A percentile compares a stretch with the other conserved stretches of the same genome.
These are phyloP conservation scores for Calephelis nemesis DNA, from an alignment of 1,140 invertebrate genomes.

Conservation along the genomic window DNA sequence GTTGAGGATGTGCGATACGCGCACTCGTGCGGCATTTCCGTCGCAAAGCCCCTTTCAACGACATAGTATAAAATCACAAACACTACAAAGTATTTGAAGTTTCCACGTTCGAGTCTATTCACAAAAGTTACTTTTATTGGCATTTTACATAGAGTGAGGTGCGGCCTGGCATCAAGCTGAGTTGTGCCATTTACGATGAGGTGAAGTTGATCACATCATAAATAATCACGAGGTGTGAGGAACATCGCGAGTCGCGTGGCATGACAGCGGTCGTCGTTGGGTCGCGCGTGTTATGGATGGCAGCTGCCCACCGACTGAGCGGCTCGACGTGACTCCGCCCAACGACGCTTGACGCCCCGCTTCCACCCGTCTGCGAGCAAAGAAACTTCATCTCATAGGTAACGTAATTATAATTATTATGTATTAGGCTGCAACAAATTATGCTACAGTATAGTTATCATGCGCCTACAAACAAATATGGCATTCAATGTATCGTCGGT, in stretches of 20 bases:
- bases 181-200: conserved; percentile 70
- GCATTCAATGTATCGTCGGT: too few species aligned
- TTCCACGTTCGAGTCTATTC: conserved; percentile 65
- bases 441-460: not conserved
- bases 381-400: conserved; percentile 71
- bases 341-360: conserved; percentile 55
- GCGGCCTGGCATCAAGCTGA: conserved; percentile 54
- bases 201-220: conserved; percentile 66
- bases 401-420: conserved; percentile 47
- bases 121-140: conserved; percentile 67
- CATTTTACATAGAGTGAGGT: conserved; percentile 64
- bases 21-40: conserved; percentile 73
- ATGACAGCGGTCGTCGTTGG: conserved; percentile 41
- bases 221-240: conserved; percentile 64
- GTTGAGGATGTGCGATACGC: conserved; percentile 65
- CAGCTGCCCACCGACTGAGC: conserved; percentile 74
- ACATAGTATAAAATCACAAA: conserved; percentile 74
- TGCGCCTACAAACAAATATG: not conserved
- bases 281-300: conserved; percentile 46
- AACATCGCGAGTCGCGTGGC: conserved; percentile 71
- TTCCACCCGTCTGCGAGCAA: conserved; percentile 60
- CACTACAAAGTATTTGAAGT: conserved; percentile 67
- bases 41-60: conserved; percentile 52
- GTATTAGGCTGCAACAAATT: conserved; percentile 17
- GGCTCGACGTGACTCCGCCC: conserved; percentile 61